Evolutionary conservation across 2,888 invertebrate species (phyloP).

Genomic region (Erpobdella octoculata): DNA sequence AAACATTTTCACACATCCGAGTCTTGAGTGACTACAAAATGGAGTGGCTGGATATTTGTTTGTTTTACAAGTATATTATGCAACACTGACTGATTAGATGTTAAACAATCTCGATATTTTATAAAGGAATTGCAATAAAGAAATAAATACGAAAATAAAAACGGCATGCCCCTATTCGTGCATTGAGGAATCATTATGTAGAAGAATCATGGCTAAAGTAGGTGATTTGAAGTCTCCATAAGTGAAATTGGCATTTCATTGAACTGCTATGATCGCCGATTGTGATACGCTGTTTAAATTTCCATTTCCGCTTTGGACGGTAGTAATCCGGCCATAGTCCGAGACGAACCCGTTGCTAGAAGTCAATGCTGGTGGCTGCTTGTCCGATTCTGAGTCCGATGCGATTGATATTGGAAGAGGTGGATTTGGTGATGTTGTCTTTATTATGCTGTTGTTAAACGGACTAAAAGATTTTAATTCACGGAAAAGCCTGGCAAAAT

Average conservation of each 20-base stretch:
- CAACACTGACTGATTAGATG: too few species aligned
- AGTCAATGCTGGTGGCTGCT: not conserved
- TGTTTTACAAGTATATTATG: too few species aligned
- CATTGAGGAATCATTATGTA: not conserved
- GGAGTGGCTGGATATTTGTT: too few species aligned
- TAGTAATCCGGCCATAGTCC: not conserved
- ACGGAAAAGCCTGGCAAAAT: conserved; percentile 72
- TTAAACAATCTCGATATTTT: not conserved
- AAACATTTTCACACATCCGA: too few species aligned
- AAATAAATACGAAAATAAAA: not conserved
- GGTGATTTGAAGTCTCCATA: not conserved
- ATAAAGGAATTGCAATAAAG: not conserved
- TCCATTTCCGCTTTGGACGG: not conserved
- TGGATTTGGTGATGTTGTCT: not conserved
- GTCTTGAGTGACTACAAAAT: too few species aligned
- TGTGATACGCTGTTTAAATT: not conserved
- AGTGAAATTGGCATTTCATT: not conserved
- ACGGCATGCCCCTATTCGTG: not conserved
- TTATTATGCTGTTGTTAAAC: not conserved
- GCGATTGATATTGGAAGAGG: not conserved
- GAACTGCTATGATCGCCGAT: not conserved
- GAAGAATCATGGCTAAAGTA: not conserved
- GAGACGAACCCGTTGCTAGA: not conserved
- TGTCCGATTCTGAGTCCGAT: not conserved
- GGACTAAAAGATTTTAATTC: conserved; percentile 23